These are phyloP conservation scores for Helicorthomorpha holstii DNA, from an alignment of 1,140 invertebrate genomes.

Conservation along the genomic window DNA sequence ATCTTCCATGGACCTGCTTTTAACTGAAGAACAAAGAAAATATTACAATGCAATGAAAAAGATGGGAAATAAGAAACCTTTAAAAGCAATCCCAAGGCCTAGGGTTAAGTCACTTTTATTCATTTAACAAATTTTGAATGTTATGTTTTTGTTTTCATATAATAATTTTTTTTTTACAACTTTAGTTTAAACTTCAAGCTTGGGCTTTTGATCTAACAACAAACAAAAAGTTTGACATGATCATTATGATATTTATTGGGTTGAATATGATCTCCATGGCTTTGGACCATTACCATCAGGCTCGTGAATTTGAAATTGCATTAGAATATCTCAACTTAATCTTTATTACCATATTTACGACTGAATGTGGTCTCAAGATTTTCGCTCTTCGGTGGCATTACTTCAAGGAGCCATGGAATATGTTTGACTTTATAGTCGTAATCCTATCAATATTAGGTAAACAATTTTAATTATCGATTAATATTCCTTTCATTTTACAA, in stretches of 20 bases:
- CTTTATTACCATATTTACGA: conserved; percentile 96
- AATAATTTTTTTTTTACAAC: conserved; percentile 15
- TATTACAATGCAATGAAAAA: conserved; percentile 99
- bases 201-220: conserved; percentile 94
- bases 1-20: conserved; percentile 97
- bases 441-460: conserved; percentile 93
- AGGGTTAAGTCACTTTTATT: conserved; percentile 41
- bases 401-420: conserved; percentile 98
- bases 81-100: conserved; percentile 93
- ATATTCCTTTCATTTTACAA: not conserved
- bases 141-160: conserved; percentile 17
- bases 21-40: conserved; percentile 99
- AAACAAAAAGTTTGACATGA: conserved; percentile 98
- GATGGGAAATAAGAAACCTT: conserved; percentile 93
- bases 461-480: conserved; percentile 15
- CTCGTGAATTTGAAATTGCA: conserved; percentile 57
- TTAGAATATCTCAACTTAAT: conserved; percentile 85
- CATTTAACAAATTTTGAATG: conserved; percentile 10
- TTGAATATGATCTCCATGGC: conserved; percentile 99
- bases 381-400: conserved; percentile 93
- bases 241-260: conserved; percentile 97
- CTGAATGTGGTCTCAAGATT: conserved; percentile 93
- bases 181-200: conserved; percentile 84
- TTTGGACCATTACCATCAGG: conserved; percentile 85
- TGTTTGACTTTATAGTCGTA: conserved; percentile 98